Conservation (phyloP, 1,140 invertebrate genomes). For the Ceratina calcarata region DNA sequence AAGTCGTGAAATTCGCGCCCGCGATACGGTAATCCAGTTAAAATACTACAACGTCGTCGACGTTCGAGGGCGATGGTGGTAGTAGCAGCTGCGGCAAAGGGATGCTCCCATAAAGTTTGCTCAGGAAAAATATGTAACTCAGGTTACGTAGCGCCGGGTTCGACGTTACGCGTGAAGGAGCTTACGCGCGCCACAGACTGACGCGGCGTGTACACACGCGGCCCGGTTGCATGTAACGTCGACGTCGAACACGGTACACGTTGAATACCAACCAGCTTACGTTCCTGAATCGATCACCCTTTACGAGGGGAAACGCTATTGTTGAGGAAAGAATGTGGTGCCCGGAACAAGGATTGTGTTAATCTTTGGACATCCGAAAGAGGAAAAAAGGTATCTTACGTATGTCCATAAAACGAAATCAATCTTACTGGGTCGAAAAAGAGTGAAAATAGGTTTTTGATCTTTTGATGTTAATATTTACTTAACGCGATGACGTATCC, state of each 20-base stretch:
- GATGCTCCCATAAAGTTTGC: neutral
- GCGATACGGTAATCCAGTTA: slow-evolving; percentile 8
- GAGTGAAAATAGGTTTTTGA: too few relatives aligned
- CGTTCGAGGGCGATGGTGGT: neutral
- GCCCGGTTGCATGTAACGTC: slow-evolving; percentile 11
- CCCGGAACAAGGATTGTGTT: too few relatives aligned
- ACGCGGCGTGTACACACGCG: slow-evolving; percentile 9
- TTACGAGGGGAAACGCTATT: too few relatives aligned
- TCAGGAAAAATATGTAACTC: slow-evolving; percentile 20
- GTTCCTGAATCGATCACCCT: slow-evolving; percentile 28
- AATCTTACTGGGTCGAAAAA: too few relatives aligned
- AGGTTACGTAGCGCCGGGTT: slow-evolving; percentile 9
- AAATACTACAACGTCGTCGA: neutral
- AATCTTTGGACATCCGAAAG: too few relatives aligned
- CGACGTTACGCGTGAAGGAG: slow-evolving; percentile 29
- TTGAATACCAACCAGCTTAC: slow-evolving; percentile 15
- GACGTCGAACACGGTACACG: slow-evolving; percentile 11
- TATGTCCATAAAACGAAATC: too few relatives aligned
- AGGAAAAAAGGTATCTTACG: too few relatives aligned
- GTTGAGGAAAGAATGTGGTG: too few relatives aligned
- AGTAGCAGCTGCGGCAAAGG: neutral
- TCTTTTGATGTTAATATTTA: too few relatives aligned
- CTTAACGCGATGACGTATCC: too few relatives aligned
- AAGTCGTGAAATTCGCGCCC: neutral
- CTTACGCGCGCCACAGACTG: slow-evolving; percentile 1